Evolutionary conservation across 2,888 invertebrate genomes (phyloP).

Genomic region (Allacma fusca): DNA sequence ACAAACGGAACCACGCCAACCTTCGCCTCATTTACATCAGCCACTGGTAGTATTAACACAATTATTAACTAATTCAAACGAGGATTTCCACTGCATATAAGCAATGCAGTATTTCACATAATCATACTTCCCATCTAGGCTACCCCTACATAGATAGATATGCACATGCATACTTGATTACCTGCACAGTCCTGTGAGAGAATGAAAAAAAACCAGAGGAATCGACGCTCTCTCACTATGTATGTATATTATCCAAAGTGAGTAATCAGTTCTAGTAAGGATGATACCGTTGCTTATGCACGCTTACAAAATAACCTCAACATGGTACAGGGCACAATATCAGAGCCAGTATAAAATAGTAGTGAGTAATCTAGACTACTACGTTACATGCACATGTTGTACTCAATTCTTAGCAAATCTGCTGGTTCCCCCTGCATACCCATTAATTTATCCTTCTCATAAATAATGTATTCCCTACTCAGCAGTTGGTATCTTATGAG

Average conservation of each 20-base stretch:
- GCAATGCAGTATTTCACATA: neutral
- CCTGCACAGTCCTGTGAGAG: too few relatives aligned
- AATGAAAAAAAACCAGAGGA: too few relatives aligned
- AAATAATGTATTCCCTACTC: slow-evolving; percentile 3
- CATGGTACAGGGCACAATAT: neutral
- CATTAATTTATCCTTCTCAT: slow-evolving; percentile 7
- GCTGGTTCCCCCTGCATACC: neutral
- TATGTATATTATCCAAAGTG: too few relatives aligned
- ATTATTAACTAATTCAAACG: neutral
- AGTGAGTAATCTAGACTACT: neutral
- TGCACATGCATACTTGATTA: too few relatives aligned
- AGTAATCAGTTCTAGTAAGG: too few relatives aligned
- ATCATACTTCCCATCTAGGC: neutral
- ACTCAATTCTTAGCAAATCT: slow-evolving; percentile 1
- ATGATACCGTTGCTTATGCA: too few relatives aligned
- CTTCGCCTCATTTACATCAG: slow-evolving; percentile 5
- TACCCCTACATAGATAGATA: too few relatives aligned
- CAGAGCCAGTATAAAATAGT: neutral
- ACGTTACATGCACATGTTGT: neutral
- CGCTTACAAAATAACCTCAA: too few relatives aligned
- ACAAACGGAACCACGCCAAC: slow-evolving; percentile 7
- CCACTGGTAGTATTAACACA: neutral
- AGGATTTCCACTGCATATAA: neutral
- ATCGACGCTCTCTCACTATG: too few relatives aligned
- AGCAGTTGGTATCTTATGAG: slow-evolving; percentile 7